phyloP scores from a whole-genome alignment of 2,888 invertebrate species.

The Apamea epomidion region DNA sequence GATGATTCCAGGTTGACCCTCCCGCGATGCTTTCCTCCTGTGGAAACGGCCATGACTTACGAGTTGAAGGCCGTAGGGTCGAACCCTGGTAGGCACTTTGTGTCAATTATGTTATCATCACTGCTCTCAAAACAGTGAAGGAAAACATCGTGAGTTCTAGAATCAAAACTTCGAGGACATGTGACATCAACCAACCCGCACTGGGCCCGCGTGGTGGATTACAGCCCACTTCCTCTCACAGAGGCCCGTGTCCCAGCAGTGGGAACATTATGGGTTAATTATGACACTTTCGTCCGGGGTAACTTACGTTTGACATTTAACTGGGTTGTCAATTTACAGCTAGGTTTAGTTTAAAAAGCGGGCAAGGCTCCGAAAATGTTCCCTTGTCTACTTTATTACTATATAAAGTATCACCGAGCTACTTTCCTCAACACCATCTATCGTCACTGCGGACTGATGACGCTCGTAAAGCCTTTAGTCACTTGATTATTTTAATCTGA shows the following conservation, averaged over 20 bases:
- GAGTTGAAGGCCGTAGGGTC: too few species aligned
- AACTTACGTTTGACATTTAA: not conserved
- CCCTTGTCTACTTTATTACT: not conserved
- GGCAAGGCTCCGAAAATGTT: not conserved
- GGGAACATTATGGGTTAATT: too few species aligned
- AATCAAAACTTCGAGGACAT: too few species aligned
- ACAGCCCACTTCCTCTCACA: too few species aligned
- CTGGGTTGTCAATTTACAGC: not conserved
- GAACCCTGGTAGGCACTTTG: not conserved
- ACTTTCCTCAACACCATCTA: constrained; percentile 14
- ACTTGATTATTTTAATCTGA: constrained; percentile 33
- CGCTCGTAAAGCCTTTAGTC: constrained; percentile 10
- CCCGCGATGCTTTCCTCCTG: too few species aligned
- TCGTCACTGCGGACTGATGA: constrained; percentile 29
- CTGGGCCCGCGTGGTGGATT: too few species aligned
- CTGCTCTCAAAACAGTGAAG: not conserved
- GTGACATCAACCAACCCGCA: too few species aligned
- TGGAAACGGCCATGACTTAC: too few species aligned
- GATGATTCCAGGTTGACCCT: not conserved
- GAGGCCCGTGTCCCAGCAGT: too few species aligned
- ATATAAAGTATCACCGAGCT: not conserved
- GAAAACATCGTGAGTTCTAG: not conserved
- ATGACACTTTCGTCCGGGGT: not conserved
- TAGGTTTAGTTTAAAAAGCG: not conserved
- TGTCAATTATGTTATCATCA: not conserved